A percentile compares a stretch with the other conserved stretches of the same genome.
Conservation (phyloP, 2,888 invertebrate species). For the Ferdinandea cuprea region DNA sequence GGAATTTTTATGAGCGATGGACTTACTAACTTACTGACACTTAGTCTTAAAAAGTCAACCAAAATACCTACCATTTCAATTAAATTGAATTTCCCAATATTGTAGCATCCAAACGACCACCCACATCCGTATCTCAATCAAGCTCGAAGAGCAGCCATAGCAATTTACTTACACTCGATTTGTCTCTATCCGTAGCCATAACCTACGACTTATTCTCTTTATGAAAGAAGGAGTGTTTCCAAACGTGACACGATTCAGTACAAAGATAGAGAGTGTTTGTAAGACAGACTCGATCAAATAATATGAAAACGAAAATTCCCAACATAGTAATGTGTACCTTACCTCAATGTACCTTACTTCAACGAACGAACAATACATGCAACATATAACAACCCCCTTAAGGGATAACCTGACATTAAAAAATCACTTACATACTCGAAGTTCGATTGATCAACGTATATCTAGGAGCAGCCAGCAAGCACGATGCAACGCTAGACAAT, state of each 20-base stretch:
- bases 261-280: slow-evolving; percentile 40
- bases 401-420: slow-evolving; percentile 75
- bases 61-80: no score
- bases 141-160: no score
- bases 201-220: no score
- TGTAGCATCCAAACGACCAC: no score
- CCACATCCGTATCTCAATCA: no score
- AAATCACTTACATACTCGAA: slow-evolving; percentile 73
- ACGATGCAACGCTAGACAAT: slow-evolving; percentile 15
- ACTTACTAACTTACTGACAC: no score
- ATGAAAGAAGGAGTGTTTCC: slow-evolving; percentile 39
- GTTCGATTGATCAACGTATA: slow-evolving; percentile 54
- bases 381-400: slow-evolving; percentile 67
- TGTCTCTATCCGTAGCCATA: no score
- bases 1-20: no score
- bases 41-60: no score
- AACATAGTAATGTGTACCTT: slow-evolving; percentile 5
- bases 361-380: slow-evolving; percentile 1
- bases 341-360: no score
- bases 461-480: slow-evolving; percentile 2
- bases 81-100: background rate
- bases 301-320: slow-evolving; percentile 1
- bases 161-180: no score
- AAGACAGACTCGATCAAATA: background rate
- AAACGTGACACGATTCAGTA: slow-evolving; percentile 37